Evolutionary conservation across 2,113 vertebrate species (phyloP).

Genomic region (Myotis lucifugus): DNA sequence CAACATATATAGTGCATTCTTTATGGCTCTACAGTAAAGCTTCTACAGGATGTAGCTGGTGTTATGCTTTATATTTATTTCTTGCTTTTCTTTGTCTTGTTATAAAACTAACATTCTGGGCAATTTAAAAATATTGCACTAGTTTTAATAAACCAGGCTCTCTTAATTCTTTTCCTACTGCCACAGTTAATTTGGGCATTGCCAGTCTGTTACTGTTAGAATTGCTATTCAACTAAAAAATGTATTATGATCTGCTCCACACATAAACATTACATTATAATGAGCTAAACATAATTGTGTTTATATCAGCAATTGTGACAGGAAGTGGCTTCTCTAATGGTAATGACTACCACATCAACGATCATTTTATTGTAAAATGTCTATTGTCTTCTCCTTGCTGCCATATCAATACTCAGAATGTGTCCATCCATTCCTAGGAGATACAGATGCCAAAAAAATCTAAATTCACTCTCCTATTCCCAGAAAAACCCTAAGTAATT

Average conservation of each 20-base stretch:
- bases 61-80: constrained; percentile 17
- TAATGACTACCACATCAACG: background rate
- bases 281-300: constrained; percentile 30
- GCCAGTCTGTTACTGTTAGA: constrained; percentile 47
- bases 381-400: constrained; percentile 25
- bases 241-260: constrained; percentile 43
- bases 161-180: constrained; percentile 23
- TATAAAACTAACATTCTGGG: constrained; percentile 37
- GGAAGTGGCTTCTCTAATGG: background rate
- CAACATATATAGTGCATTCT: background rate
- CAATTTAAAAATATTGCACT: constrained; percentile 22
- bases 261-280: constrained; percentile 48
- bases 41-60: background rate
- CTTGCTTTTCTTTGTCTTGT: background rate
- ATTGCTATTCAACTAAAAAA: constrained; percentile 52
- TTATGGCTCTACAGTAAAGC: background rate
- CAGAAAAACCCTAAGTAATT: constrained; percentile 25
- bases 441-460: background rate
- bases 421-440: background rate
- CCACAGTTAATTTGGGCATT: constrained; percentile 34
- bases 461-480: background rate
- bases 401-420: background rate
- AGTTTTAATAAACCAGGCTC: constrained; percentile 47
- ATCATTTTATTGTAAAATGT: constrained; percentile 52
- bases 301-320: background rate